Percentiles rank a stretch among this genome's conserved stretches.
phyloP scores from a whole-genome alignment of 2,113 vertebrate species.

The Nipponia nippon region DNA sequence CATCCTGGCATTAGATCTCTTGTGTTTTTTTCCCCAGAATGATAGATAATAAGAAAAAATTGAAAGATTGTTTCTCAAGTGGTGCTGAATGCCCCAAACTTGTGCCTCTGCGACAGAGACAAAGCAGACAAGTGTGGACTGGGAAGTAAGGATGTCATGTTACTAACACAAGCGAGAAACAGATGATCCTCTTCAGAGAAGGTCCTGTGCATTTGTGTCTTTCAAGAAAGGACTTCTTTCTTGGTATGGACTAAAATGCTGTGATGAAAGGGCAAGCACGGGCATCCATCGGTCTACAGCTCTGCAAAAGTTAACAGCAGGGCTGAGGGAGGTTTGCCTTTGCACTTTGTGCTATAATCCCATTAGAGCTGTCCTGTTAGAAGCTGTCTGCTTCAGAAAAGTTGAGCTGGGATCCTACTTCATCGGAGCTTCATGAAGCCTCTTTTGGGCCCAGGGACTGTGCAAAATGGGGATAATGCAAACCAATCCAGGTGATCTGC shows the following conservation, averaged over 20 bases:
- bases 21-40: not conserved
- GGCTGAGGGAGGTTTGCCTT: not conserved
- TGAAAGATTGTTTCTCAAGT: not conserved
- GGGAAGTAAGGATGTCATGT: not conserved
- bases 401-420: not conserved
- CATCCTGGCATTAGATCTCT: not conserved
- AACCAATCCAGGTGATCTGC: not conserved
- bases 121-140: not conserved
- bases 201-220: not conserved
- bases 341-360: not conserved
- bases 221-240: not conserved
- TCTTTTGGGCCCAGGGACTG: not conserved
- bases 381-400: not conserved
- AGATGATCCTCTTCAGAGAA: not conserved
- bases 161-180: not conserved
- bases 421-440: not conserved
- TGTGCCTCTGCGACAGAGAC: not conserved
- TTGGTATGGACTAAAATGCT: not conserved
- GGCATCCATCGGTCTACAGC: not conserved
- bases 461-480: not conserved
- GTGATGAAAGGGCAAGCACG: not conserved
- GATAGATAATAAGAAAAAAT: not conserved
- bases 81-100: not conserved
- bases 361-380: not conserved
- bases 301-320: not conserved